phyloP scores from a whole-genome alignment of 2,888 invertebrate genomes.

The Mythimna loreyi region DNA sequence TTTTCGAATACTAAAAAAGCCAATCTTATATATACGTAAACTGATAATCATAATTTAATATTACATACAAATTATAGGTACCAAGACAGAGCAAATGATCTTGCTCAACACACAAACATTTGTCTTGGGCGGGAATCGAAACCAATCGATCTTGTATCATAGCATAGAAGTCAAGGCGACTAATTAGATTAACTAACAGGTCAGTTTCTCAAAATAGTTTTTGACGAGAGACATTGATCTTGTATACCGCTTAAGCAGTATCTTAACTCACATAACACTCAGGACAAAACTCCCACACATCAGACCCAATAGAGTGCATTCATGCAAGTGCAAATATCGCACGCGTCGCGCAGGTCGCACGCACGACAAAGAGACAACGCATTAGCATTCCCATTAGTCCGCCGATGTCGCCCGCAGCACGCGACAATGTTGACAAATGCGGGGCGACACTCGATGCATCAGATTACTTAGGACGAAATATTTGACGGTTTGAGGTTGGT shows the following conservation, averaged over 20 bases:
- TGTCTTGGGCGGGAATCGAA: no score
- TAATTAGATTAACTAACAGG: no score
- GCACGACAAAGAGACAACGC: slow-evolving; percentile 54
- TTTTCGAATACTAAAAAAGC: no score
- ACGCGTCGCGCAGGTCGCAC: slow-evolving; percentile 24
- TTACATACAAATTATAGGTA: no score
- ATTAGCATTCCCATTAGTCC: slow-evolving; percentile 68
- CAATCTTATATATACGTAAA: no score
- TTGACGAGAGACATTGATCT: slow-evolving; percentile 9
- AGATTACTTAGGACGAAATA: slow-evolving; percentile 32
- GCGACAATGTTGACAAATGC: slow-evolving; percentile 65
- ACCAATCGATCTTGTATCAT: no score
- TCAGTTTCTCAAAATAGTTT: neutral
- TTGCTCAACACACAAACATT: no score
- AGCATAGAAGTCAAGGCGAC: no score
- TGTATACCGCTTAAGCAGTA: slow-evolving; percentile 22
- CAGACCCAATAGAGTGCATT: slow-evolving; percentile 28
- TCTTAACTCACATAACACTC: neutral
- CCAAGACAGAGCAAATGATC: no score
- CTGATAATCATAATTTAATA: no score
- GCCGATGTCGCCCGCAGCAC: slow-evolving; percentile 61
- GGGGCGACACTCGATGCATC: slow-evolving; percentile 38
- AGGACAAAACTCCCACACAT: slow-evolving; percentile 22
- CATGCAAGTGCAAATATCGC: slow-evolving; percentile 41
- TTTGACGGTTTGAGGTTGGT: slow-evolving; percentile 40